Base-by-base conservation (phyloP, 2,113 vertebrate species). In the Pantherophis guttatus region DNA sequence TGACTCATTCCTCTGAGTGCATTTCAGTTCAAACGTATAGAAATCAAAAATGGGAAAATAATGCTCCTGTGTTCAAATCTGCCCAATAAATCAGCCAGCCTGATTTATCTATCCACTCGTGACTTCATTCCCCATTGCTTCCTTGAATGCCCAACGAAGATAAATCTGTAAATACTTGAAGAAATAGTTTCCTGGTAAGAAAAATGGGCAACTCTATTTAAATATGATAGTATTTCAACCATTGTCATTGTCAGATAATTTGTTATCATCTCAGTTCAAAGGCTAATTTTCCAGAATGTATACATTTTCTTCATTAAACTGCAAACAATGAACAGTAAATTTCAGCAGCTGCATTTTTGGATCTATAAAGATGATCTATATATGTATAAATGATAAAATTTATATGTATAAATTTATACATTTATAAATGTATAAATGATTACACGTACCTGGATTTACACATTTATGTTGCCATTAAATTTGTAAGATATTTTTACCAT, bases 281-380 rank as follows among this genome's bases (percentile, higher is more conserved):
- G 93, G 94, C 90, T 95, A 94, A 95, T 75, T 92, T 70, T 23
- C 90, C 44, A 75, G 10, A 92, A 93, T 94, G 23, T n/a, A 94
- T 96, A 89, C 93, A 70, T 93, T 93, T 55, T 94, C 59, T 96
- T 53, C 88, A 88, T 92, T 92, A 70, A 54, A 50, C 44, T 92
- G 88, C 15, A 19, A 88, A 92, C 44, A 94, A 94, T 88, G 94
- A 96, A 96, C 95, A 94, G 96, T 95, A 96, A 17, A 92, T 93
- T 95, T 1, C 75, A 86, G 62, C 57, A 57, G 94, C 92, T 95
- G 94, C 39, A 90, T 90, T 94, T 62, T 93, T 95, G 90, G 95
- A 95, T 93, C 52, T 19, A 91, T 23, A 26, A 86, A 88, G 62
- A 91, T n/a, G 91, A 70, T 94, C 85, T 86, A 89, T 55, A 93